Evolutionary conservation across 2,888 invertebrate species (phyloP).

Genomic region (Cryptocheilus praepositus): DNA sequence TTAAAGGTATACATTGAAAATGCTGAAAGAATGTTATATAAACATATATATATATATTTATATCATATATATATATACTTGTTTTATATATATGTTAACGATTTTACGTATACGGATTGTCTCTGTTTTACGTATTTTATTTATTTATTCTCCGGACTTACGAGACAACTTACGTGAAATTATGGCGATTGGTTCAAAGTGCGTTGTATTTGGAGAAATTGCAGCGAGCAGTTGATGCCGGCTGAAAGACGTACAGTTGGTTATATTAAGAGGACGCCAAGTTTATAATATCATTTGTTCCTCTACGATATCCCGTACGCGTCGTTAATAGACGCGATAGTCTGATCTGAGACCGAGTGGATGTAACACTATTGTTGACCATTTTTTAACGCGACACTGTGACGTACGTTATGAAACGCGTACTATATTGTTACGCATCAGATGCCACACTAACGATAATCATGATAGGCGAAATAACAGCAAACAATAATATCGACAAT

Average conservation of each 20-base stretch:
- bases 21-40: neutral
- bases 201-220: slow-evolving; percentile 8
- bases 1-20: no score
- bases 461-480: slow-evolving; percentile 52
- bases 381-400: slow-evolving; percentile 22
- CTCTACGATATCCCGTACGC: no score
- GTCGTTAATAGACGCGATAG: slow-evolving; percentile 15
- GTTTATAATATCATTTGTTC: no score
- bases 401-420: slow-evolving; percentile 9
- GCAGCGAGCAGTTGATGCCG: no score
- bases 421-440: slow-evolving; percentile 56
- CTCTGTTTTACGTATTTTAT: no score
- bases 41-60: neutral
- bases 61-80: neutral
- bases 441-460: slow-evolving; percentile 64
- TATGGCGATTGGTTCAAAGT: neutral
- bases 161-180: neutral
- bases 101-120: neutral
- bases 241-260: no score
- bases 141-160: no score
- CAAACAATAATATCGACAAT: slow-evolving; percentile 38
- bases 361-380: slow-evolving; percentile 32
- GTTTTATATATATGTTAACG: neutral
- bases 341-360: slow-evolving; percentile 29
- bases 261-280: no score